Conservation (phyloP, 1,140 invertebrate genomes). For the Achroia grisella region DNA sequence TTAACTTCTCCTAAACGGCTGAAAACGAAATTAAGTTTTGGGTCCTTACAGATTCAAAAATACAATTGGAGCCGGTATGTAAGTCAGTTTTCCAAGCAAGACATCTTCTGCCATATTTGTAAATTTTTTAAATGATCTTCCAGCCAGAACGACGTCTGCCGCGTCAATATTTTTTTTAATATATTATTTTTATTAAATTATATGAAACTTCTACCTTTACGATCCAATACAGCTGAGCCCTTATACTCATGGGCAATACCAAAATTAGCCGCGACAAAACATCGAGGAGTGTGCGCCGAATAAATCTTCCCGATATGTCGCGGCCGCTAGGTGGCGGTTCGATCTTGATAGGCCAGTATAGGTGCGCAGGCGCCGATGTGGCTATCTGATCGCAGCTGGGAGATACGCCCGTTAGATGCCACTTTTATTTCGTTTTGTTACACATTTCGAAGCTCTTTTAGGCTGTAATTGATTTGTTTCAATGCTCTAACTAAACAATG, state of each 20-base stretch:
- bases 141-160: no score
- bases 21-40: no score
- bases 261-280: slow-evolving; percentile 27
- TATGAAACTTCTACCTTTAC: background rate
- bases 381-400: slow-evolving; percentile 16
- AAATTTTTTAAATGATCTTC: no score
- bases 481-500: no score
- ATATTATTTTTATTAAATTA: no score
- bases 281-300: slow-evolving; percentile 21
- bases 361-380: slow-evolving; percentile 6
- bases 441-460: slow-evolving; percentile 16
- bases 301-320: slow-evolving; percentile 35
- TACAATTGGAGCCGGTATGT: no score
- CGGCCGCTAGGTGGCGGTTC: slow-evolving; percentile 27
- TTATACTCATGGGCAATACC: slow-evolving; percentile 16
- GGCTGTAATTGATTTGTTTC: no score
- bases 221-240: background rate
- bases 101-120: no score
- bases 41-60: no score
- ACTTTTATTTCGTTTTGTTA: slow-evolving; percentile 1
- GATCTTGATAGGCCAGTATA: slow-evolving; percentile 24
- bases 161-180: no score
- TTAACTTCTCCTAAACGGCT: no score
- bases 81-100: no score
- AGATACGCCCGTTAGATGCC: slow-evolving; percentile 1